Evolutionary conservation across 2,888 invertebrate species (phyloP), one percentile per base, ranked within the genome.

Genomic region (Prosopocoilus inquinatus): DNA sequence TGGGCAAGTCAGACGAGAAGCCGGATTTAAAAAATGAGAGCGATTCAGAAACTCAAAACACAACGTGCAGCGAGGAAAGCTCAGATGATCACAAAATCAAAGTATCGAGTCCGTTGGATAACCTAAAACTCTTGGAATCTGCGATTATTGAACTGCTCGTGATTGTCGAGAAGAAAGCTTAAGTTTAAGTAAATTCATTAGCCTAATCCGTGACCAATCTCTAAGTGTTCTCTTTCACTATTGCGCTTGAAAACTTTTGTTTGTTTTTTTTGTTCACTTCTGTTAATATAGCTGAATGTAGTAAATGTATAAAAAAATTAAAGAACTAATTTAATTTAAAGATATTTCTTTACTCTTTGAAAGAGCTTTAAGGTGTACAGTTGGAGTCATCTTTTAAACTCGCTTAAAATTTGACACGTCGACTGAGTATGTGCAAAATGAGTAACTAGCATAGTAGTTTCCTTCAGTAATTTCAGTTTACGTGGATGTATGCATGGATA

Each of bases 111-210:
- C 70, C 71, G 47, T 59, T 74, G 55, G 70, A 70, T 50, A 68
- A 75, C 63, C 61, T 77, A 50, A 72, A 72, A 61, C 63, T 76
- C 50, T 65, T 77, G 55, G 73, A 72, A 55, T 69, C 71, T 57
- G 72, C 75, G 53, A 72, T 78, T 57, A 73, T 70, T 51, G 77
- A 77, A 67, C 69, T 78, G 59, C 67, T 75, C 53, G 70, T 68
- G 63, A 70, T 77, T 59, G 70, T 76, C 50, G 73, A 76, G 61
- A 75, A 75, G 63, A 72, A 73, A 61, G 70, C 67, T 66, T 75
- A 67, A 70, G 57, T 47, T 57, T 39, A 43, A 54, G 49, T 15
- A 39, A 46, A 48, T 50, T 47, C 50, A 38, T 45, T 53, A 53
- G 48, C 48, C 45, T 53, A 52, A 62, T 50, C 55, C 50, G 54